Evolutionary conservation across 1,140 invertebrate genomes (phyloP), one percentile per base, ranked within the genome.

Genomic region (Heliconius eleuchia): DNA sequence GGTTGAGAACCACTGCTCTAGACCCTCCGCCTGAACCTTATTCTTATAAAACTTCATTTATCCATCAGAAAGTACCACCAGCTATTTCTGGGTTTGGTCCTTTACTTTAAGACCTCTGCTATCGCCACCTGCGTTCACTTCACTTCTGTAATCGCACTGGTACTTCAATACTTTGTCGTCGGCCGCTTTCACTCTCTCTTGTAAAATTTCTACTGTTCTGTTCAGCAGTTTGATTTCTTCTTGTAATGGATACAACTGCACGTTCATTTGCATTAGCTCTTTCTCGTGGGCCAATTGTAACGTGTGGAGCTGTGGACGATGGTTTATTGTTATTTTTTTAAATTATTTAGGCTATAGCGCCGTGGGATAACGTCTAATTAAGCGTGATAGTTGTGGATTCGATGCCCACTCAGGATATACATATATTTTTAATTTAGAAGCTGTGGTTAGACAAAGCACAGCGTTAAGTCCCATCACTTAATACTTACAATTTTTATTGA

Each of bases 241-340:
- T 84, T 95, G 93, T 13, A 96, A 81, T 0, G 95, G 95, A 66
- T 94, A 94, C 3, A 96, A 84, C 83, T 95, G 96, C 84, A 95
- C 87, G 80, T 96, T 94, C 89, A 96, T 95, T 71, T 95, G 94
- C 89, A 95, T 96, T 70, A 97, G 92, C 87, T 98, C 97, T 42
- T 96, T 95, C 84, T 97, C 97, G 78, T 98, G 97, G 8, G 97
- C 96, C 78, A 97, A 95, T 91, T 98, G 97, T 5, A 97, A 91
- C 7, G 96, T 95, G 89, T 97, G 97, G 9, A 97, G 89, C 96
- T 97, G 86, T 57, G 71, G 37, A 72, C 9, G 39, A 42, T 16
- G 11, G 4, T 30, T 60, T n/a, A 39, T 72, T 72, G 16, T 73
- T 52, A 75, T 60, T 71, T 78, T 11, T 27, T 23, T 23, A 11